Evolutionary conservation across 2,797 vertebrate species (phyloP).

Genomic region (Myripristis jacobus): DNA sequence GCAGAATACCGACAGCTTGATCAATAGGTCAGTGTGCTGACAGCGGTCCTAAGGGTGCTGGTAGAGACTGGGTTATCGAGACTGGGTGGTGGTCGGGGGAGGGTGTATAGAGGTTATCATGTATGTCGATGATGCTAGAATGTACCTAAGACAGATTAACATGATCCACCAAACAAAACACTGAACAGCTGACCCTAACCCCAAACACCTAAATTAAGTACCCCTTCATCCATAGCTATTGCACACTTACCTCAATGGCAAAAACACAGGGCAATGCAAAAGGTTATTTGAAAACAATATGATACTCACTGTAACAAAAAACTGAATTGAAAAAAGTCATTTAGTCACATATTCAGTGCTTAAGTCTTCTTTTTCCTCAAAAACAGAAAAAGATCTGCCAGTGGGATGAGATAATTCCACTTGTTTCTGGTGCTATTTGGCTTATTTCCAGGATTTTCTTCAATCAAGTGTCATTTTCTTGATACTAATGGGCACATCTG

Average conservation of each 20-base stretch:
- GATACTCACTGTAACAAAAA: too few species aligned
- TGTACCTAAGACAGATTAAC: constrained; percentile 50
- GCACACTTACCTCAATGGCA: not conserved
- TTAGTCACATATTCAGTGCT: too few species aligned
- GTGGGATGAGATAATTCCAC: too few species aligned
- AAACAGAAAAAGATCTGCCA: too few species aligned
- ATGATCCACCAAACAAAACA: constrained; percentile 68
- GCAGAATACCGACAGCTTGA: constrained; percentile 76
- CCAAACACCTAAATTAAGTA: constrained; percentile 23
- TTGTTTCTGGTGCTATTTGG: too few species aligned
- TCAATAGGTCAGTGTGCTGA: constrained; percentile 83
- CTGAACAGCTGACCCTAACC: constrained; percentile 65
- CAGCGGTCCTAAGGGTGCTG: constrained; percentile 71
- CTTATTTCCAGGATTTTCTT: too few species aligned
- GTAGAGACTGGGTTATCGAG: constrained; percentile 31
- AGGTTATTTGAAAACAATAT: not conserved
- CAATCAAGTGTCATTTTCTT: not conserved
- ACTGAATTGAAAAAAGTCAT: too few species aligned
- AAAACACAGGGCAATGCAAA: constrained; percentile 20
- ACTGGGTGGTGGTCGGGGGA: constrained; percentile 40
- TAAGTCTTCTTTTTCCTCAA: too few species aligned
- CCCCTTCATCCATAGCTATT: not conserved
- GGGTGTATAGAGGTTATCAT: constrained; percentile 69
- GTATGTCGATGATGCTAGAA: constrained; percentile 62
- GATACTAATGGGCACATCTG: not conserved